phyloP scores from a whole-genome alignment of 2,113 vertebrate genomes.

The Paramormyrops kingsleyae region DNA sequence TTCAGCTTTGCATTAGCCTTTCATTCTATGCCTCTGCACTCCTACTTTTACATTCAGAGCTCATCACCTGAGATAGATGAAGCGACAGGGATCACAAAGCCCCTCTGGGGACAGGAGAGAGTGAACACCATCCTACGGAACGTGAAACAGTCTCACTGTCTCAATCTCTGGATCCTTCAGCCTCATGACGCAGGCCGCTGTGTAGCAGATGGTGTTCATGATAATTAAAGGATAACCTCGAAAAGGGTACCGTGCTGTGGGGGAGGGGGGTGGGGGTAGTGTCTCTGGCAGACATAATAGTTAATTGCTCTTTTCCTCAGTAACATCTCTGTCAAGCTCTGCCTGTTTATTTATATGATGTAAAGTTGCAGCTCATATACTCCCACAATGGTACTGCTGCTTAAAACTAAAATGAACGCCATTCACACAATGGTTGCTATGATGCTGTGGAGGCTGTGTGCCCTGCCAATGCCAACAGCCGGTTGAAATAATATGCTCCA shows the following conservation, averaged over 20 bases:
- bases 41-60: neutral
- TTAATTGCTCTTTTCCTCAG: neutral
- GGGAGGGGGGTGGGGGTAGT: neutral
- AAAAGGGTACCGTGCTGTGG: neutral
- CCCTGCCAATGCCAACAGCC: neutral
- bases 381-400: neutral
- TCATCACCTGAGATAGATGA: conserved; percentile 6
- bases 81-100: neutral
- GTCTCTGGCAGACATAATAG: neutral
- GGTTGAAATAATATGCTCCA: neutral
- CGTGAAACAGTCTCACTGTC: conserved; percentile 21
- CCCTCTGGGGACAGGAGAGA: conserved; percentile 23
- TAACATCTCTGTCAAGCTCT: neutral
- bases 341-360: neutral
- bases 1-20: neutral
- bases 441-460: neutral
- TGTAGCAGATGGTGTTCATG: conserved; percentile 26
- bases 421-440: neutral
- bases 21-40: neutral
- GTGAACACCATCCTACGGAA: conserved; percentile 13
- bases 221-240: conserved; percentile 22
- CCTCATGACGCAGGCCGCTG: conserved; percentile 12
- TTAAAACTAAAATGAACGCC: neutral
- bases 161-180: conserved; percentile 26
- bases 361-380: too few species aligned